Percentiles rank a stretch among this genome's conserved stretches.
Evolutionary conservation across 2,888 invertebrate genomes (phyloP).

Genomic region (Eupithecia exiguata): DNA sequence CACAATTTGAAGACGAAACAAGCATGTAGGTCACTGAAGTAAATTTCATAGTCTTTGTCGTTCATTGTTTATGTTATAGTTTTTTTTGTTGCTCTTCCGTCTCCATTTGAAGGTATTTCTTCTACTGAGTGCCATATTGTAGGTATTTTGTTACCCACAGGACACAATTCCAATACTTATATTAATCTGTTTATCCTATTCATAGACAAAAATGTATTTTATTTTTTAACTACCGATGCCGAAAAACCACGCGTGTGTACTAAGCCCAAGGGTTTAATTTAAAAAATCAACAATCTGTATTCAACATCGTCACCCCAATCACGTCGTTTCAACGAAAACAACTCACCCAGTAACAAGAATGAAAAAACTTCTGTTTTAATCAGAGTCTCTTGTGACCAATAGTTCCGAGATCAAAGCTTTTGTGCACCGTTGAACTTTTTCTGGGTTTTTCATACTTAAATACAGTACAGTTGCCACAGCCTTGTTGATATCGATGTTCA

Average conservation of each 20-base stretch:
- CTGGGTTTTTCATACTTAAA: slow-evolving; percentile 37
- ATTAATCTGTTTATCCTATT: background rate
- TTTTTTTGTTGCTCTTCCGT: too few relatives aligned
- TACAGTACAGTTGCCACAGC: background rate
- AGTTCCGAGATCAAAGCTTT: slow-evolving; percentile 50
- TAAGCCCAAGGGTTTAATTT: slow-evolving; percentile 4
- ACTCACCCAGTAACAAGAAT: slow-evolving; percentile 57
- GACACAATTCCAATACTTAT: background rate
- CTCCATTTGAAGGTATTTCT: background rate
- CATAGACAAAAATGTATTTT: background rate
- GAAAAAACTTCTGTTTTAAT: slow-evolving; percentile 67
- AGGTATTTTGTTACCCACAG: background rate
- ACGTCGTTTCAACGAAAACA: slow-evolving; percentile 53
- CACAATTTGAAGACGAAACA: background rate
- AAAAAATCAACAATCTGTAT: slow-evolving; percentile 44
- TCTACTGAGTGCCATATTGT: background rate
- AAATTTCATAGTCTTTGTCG: too few relatives aligned
- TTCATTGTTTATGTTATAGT: too few relatives aligned
- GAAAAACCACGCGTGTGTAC: background rate
- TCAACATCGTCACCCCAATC: slow-evolving; percentile 47
- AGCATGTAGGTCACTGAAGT: background rate
- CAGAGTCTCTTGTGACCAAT: slow-evolving; percentile 59
- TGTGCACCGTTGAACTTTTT: slow-evolving; percentile 47
- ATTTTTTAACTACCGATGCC: background rate
- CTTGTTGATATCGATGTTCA: background rate